phyloP scores from a whole-genome alignment of 1,140 invertebrate species.

The Tetranychus cinnabarinus region DNA sequence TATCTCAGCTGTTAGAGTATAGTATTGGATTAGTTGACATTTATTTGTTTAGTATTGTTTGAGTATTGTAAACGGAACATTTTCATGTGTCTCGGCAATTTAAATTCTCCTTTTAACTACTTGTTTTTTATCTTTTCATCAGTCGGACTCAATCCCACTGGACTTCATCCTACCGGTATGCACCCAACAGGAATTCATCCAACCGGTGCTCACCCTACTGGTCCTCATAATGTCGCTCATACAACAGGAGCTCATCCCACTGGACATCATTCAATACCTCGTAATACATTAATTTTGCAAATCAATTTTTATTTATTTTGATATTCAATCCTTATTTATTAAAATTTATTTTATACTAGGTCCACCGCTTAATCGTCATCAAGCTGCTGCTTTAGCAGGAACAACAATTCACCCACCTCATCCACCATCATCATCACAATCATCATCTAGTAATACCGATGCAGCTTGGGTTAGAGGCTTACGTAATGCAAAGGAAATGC shows the following conservation, averaged over 20 bases:
- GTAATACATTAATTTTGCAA: neutral
- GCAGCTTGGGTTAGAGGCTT: constrained; percentile 79
- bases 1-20: too few relatives aligned
- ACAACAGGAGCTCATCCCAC: neutral
- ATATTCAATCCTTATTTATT: neutral
- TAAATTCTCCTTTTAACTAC: too few relatives aligned
- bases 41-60: too few relatives aligned
- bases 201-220: neutral
- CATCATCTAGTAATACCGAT: constrained; percentile 35
- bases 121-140: neutral
- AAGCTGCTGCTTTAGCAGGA: neutral
- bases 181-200: neutral
- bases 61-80: too few relatives aligned
- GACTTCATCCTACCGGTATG: neutral
- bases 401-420: constrained; percentile 9
- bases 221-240: neutral
- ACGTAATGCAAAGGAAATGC: constrained; percentile 70
- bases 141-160: neutral
- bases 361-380: neutral
- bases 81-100: too few relatives aligned
- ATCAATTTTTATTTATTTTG: neutral
- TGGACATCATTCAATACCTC: neutral
- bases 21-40: too few relatives aligned
- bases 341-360: neutral
- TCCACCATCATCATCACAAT: constrained; percentile 10